Conservation (phyloP, 2,113 vertebrate genomes). For the Bagarius yarrelli region DNA sequence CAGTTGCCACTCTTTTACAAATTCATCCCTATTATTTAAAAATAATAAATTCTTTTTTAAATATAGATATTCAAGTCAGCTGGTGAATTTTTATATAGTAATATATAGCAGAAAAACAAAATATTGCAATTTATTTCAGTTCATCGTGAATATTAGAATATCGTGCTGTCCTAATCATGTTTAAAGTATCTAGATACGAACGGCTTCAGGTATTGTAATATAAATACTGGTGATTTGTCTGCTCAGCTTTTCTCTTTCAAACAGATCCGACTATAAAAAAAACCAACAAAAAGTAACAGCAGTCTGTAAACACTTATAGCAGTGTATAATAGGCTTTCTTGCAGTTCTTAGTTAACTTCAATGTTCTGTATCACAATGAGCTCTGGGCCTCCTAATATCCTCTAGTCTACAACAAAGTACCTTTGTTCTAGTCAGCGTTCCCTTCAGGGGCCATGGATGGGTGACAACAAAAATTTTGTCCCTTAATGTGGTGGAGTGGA, state of each 20-base stretch:
- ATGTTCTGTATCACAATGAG: slow-evolving; percentile 53
- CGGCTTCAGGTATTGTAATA: not conserved
- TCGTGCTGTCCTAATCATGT: no score
- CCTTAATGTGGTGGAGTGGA: slow-evolving; percentile 4
- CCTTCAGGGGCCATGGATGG: slow-evolving; percentile 25
- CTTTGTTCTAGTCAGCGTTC: slow-evolving; percentile 49
- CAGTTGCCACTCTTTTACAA: no score
- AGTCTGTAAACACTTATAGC: not conserved
- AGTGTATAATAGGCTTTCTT: slow-evolving; percentile 6
- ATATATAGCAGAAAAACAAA: no score
- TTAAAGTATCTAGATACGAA: not conserved
- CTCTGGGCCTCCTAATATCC: slow-evolving; percentile 48
- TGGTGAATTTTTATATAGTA: no score
- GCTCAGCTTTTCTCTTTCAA: not conserved
- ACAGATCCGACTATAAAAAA: not conserved
- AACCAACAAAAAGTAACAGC: no score
- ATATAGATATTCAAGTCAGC: no score
- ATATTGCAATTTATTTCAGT: no score
- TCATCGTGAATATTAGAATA: no score
- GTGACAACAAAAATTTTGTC: slow-evolving; percentile 50
- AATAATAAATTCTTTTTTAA: no score
- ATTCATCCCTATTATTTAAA: no score
- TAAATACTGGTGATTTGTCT: not conserved
- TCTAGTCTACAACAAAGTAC: slow-evolving; percentile 48
- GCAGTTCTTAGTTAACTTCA: slow-evolving; percentile 52